These are phyloP conservation scores for Ametastegia equiseti DNA, from an alignment of 2,888 invertebrate species.

Conservation along the genomic window DNA sequence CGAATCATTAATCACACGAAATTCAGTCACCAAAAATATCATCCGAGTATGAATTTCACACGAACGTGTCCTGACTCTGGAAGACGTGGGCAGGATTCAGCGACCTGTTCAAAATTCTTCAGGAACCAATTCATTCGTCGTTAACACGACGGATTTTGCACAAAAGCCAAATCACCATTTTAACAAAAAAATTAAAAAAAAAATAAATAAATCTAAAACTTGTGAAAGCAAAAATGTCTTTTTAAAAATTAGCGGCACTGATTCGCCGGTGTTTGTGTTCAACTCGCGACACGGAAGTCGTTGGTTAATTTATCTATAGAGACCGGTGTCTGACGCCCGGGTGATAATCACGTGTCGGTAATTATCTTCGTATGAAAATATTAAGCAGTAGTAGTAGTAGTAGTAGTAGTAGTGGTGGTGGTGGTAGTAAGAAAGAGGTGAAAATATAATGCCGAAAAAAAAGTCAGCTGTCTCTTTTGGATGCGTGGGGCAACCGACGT, in stretches of 20 bases:
- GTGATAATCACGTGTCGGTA: background rate
- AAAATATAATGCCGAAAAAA: background rate
- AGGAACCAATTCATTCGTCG: background rate
- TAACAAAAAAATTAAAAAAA: background rate
- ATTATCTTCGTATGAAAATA: background rate
- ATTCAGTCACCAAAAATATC: too few species aligned
- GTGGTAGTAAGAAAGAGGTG: background rate
- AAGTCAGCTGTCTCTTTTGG: constrained; percentile 34
- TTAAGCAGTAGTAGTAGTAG: background rate
- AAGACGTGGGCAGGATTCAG: too few species aligned
- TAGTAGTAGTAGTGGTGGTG: too few species aligned
- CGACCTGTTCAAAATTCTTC: background rate
- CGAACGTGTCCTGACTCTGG: too few species aligned
- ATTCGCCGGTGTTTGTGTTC: background rate
- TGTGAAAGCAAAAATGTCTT: background rate
- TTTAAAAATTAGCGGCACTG: background rate
- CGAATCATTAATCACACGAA: background rate
- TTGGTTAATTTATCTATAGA: background rate
- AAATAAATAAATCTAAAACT: background rate
- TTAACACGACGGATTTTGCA: background rate
- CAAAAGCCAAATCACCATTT: background rate
- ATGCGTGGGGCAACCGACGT: constrained; percentile 46
- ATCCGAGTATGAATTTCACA: too few species aligned
- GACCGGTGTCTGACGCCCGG: background rate
- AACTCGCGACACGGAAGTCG: background rate